phyloP scores from a whole-genome alignment of 37 sponge, comb jelly and placozoan genomes.

The Trichoplax adhaerens region DNA sequence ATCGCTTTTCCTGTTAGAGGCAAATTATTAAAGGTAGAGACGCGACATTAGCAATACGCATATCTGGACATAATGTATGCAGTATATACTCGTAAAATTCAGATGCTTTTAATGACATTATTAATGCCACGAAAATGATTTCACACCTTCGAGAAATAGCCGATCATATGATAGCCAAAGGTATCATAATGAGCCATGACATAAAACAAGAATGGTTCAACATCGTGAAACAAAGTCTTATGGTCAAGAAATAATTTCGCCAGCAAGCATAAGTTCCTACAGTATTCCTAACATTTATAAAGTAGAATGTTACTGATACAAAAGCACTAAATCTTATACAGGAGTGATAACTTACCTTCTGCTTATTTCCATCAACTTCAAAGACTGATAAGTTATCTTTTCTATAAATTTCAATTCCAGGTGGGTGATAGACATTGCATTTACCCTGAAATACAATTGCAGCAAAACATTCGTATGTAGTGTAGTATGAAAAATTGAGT shows the following conservation, averaged over 20 bases:
- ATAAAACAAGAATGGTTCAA: conserved; percentile 93
- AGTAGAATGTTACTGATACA: not conserved
- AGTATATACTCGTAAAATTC: not conserved
- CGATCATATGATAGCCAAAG: conserved; percentile 56
- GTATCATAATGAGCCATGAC: conserved; percentile 50
- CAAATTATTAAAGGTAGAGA: not conserved
- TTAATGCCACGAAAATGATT: not conserved
- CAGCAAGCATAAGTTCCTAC: conserved; percentile 86
- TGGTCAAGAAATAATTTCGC: conserved; percentile 94
- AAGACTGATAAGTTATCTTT: conserved; percentile 61
- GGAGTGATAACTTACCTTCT: conserved; percentile 32
- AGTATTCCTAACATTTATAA: conserved; percentile 39
- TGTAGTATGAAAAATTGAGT: not conserved
- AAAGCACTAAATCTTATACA: not conserved
- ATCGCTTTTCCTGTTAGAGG: conserved; percentile 74
- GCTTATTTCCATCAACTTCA: conserved; percentile 85
- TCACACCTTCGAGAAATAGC: conserved; percentile 90
- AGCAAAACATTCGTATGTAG: not conserved
- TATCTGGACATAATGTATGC: not conserved
- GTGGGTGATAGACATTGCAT: conserved; percentile 64
- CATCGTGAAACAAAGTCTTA: conserved; percentile 91
- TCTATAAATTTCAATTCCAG: conserved; percentile 89
- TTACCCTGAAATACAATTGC: conserved; percentile 16
- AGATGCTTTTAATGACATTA: not conserved
- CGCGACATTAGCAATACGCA: not conserved